Percentiles rank a stretch among this genome's conserved stretches.
These are phyloP conservation scores for Darevskia nairensis DNA, from an alignment of 2,797 vertebrate genomes.

Conservation along the genomic window DNA sequence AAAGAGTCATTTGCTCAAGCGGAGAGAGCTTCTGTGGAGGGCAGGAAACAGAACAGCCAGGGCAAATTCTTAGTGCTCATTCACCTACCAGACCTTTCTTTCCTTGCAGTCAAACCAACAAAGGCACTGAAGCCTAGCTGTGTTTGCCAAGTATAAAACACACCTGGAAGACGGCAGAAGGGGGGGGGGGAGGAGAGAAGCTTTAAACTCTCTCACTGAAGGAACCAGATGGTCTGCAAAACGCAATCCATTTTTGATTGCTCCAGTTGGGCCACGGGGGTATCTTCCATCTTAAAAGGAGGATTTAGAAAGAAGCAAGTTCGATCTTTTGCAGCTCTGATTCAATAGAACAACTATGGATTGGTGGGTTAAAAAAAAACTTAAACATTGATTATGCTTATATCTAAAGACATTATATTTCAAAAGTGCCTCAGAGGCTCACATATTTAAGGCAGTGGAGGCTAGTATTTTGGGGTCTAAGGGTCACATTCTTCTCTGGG, in stretches of 20 bases:
- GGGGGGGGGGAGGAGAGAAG: rapidly evolving
- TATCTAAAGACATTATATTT: neutral
- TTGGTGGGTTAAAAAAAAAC: neutral
- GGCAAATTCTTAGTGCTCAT: slow-evolving; percentile 19
- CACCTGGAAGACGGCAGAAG: no score
- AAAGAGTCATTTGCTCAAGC: slow-evolving; percentile 15
- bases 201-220: neutral
- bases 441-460: neutral
- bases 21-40: rapidly evolving
- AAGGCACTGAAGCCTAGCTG: neutral
- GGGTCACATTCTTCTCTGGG: no score
- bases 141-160: no score
- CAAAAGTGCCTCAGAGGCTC: neutral
- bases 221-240: neutral
- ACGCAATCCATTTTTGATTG: rapidly evolving
- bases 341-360: neutral
- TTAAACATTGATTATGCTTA: neutral
- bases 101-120: neutral
- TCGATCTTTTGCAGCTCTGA: neutral
- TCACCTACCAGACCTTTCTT: slow-evolving; percentile 19
- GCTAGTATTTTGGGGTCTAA: no score
- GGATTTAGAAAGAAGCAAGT: no score
- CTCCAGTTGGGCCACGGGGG: neutral
- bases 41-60: neutral
- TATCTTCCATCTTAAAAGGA: neutral